Evolutionary conservation across 2,888 invertebrate species (phyloP).

Genomic region (Tachystola acroxantha): DNA sequence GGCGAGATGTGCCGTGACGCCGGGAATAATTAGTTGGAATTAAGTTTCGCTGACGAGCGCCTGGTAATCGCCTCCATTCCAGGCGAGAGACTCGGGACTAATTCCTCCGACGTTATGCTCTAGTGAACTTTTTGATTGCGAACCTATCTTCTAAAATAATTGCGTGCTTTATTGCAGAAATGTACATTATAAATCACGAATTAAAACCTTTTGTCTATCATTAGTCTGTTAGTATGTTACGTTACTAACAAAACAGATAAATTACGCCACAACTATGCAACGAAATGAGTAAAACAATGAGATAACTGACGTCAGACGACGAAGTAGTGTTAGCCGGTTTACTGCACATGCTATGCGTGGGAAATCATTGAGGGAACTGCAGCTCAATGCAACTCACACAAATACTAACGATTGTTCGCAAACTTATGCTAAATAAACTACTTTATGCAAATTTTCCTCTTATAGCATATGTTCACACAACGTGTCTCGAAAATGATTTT

Average conservation of each 20-base stretch:
- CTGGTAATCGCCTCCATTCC: conserved; percentile 37
- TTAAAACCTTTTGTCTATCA: background rate
- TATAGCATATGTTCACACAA: background rate
- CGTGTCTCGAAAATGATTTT: too few relatives aligned
- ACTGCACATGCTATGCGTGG: conserved; percentile 39
- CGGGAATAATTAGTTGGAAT: conserved; percentile 55
- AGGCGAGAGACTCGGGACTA: conserved; percentile 30
- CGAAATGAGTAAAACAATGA: conserved; percentile 5
- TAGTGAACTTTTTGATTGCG: conserved; percentile 34
- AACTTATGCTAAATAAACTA: too few relatives aligned
- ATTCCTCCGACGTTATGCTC: conserved; percentile 38
- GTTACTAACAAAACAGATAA: background rate
- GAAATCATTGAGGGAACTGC: conserved; percentile 29
- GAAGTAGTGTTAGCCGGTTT: background rate
- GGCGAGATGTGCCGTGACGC: conserved; percentile 36
- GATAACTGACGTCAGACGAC: conserved; percentile 5
- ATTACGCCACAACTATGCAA: conserved; percentile 2
- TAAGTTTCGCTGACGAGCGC: conserved; percentile 45
- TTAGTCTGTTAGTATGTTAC: background rate
- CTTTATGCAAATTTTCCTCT: conserved; percentile 8
- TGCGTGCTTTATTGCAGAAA: background rate
- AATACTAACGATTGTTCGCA: too few relatives aligned
- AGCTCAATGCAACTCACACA: conserved; percentile 9
- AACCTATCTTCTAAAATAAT: conserved; percentile 10
- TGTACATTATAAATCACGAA: background rate